Percentiles rank a stretch among this genome's conserved stretches.
phyloP scores from a whole-genome alignment of 2,113 vertebrate genomes.

The human region GRCh38 chr1:90738501-90739000 shows the following conservation, averaged over 20 bases:
- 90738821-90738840: constrained; percentile 47
- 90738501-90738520: neutral
- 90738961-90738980: constrained; percentile 64
- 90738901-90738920: constrained; percentile 34
- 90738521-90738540: constrained; percentile 26
- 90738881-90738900: constrained; percentile 8
- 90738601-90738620: constrained; percentile 47
- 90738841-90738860: constrained; percentile 63
- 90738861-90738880: constrained; percentile 61
- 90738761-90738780: constrained; percentile 31
- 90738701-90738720: constrained; percentile 56
- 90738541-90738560: neutral
- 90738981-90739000: constrained; percentile 81
- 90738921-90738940: constrained; percentile 76
- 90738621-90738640: constrained; percentile 48
- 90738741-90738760: constrained; percentile 51
- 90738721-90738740: constrained; percentile 35
- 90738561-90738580: constrained; percentile 27
- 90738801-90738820: constrained; percentile 68
- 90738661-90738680: constrained; percentile 49
- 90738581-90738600: constrained; percentile 50
- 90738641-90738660: constrained; percentile 49
- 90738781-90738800: constrained; percentile 62
- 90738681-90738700: constrained; percentile 49
- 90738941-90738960: constrained; percentile 40